Evolutionary conservation across 2,113 vertebrate genomes (phyloP), one percentile per base, ranked within the genome.

Genomic region (Paradoxurus hermaphroditus): DNA sequence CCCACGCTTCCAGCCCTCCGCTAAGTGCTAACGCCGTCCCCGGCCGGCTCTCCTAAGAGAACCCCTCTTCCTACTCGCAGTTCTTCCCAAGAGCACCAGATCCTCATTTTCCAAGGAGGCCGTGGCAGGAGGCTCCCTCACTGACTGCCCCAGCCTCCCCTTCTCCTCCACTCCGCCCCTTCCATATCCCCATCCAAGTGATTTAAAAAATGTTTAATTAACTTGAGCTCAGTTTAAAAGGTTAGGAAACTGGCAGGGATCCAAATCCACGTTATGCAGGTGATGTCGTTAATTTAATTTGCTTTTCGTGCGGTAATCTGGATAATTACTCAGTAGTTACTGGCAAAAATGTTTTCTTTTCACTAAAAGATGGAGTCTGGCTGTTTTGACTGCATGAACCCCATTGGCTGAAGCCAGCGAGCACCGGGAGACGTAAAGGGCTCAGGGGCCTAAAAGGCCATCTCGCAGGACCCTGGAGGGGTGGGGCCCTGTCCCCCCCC

Each of bases 171-270:
- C 36, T n/a, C 84, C 87, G 63, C 72, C 95, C 90, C 92, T 87
- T 91, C 94, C 83, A 56, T 10, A 88, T 65, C 90, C 91, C 97
- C 93, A 94, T 96, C 97, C 89, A 90, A 98, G 90, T 90, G 97
- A 97, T 97, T 97, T 81, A 56, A 97, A 97, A 98, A 97, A 98
- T 96, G 98, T 98, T 99, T 98, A 99, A 99, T 99, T 98, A 99
- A 98, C 98, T 98, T 11, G 89, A 98, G 98, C 98, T 98, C 97
- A 98, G 98, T 98, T 97, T 98, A 98, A 99, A 99, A 99, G 98
- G 99, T 98, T 98, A 99, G 98, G 98, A 99, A 99, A 99, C 98
- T 98, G 98, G 99, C 98, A 98, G 98, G 51, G 91, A 98, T 98
- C 98, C 99, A 98, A 95, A 98, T 97, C 95, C 92, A 95, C 0